Conservation (phyloP, 2,888 invertebrate genomes). For the Dinocampus coccinellae region DNA sequence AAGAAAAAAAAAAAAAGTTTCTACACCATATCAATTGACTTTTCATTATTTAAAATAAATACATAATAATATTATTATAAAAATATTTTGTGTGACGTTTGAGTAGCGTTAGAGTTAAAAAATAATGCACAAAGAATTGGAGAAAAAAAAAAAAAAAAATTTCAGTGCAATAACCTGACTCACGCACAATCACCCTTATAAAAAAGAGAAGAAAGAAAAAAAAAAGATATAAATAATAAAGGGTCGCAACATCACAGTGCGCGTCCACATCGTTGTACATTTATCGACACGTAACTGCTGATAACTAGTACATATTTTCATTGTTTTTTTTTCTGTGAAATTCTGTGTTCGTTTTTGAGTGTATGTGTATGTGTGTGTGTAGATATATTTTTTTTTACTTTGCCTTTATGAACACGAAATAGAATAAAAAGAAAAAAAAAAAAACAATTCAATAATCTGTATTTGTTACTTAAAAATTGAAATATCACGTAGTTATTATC, state of each 20-base stretch:
- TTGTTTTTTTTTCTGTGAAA: neutral
- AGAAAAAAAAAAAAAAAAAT: neutral
- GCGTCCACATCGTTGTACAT: slow-evolving; percentile 21
- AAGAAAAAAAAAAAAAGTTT: neutral
- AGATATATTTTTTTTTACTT: neutral
- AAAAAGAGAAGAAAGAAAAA: neutral
- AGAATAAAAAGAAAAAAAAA: too few species aligned
- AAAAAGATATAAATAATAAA: neutral
- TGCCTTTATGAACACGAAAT: too few species aligned
- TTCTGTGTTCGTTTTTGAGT: neutral
- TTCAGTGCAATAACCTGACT: slow-evolving; percentile 26
- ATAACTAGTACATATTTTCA: neutral
- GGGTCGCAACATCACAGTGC: slow-evolving; percentile 28
- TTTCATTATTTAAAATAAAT: neutral
- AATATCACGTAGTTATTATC: neutral
- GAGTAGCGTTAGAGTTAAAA: neutral
- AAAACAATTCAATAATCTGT: neutral
- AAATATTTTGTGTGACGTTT: neutral
- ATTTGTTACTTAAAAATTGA: neutral
- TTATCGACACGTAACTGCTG: slow-evolving; percentile 1
- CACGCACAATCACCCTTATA: slow-evolving; percentile 14
- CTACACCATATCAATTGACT: neutral
- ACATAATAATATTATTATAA: neutral
- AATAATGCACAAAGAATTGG: slow-evolving; percentile 10
- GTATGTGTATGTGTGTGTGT: neutral